Evolutionary conservation across 2,797 vertebrate species (phyloP).

Genomic region (Cynodonichthys magdalenae): DNA sequence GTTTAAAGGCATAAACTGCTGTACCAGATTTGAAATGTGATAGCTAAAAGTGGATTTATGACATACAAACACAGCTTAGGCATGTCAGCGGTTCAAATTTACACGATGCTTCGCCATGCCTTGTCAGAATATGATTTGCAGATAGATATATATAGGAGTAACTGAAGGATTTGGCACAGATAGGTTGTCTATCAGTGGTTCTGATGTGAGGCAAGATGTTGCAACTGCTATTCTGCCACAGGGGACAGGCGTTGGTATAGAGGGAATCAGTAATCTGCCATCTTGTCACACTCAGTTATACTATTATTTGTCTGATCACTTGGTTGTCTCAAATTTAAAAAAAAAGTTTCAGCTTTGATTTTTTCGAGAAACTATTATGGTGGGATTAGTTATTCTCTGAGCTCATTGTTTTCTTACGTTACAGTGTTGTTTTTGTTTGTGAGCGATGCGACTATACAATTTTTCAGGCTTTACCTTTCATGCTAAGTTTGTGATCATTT

Average conservation of each 20-base stretch:
- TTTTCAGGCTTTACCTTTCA: too few relatives aligned
- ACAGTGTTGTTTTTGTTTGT: neutral
- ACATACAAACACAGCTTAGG: constrained; percentile 19
- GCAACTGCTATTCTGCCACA: constrained; percentile 31
- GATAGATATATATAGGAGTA: constrained; percentile 51
- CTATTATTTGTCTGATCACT: constrained; percentile 7
- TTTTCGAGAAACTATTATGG: neutral
- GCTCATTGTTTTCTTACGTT: neutral
- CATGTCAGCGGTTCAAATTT: constrained; percentile 41
- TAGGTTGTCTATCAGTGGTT: constrained; percentile 29
- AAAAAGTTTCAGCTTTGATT: neutral
- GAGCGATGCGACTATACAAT: neutral
- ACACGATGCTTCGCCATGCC: constrained; percentile 36
- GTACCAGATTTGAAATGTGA: constrained; percentile 45
- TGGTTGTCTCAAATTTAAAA: neutral
- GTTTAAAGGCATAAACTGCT: constrained; percentile 36
- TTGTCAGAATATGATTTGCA: constrained; percentile 42
- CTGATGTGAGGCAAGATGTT: constrained; percentile 36
- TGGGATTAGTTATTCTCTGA: neutral
- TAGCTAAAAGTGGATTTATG: constrained; percentile 41
- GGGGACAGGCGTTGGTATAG: constrained; percentile 40
- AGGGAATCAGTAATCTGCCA: constrained; percentile 21
- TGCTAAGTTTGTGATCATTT: neutral
- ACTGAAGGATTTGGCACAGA: constrained; percentile 56
- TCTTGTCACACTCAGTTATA: constrained; percentile 4